These are phyloP conservation scores for Machaerirhynchus nigripectus DNA, from an alignment of 2,113 vertebrate genomes.

Conservation along the genomic window DNA sequence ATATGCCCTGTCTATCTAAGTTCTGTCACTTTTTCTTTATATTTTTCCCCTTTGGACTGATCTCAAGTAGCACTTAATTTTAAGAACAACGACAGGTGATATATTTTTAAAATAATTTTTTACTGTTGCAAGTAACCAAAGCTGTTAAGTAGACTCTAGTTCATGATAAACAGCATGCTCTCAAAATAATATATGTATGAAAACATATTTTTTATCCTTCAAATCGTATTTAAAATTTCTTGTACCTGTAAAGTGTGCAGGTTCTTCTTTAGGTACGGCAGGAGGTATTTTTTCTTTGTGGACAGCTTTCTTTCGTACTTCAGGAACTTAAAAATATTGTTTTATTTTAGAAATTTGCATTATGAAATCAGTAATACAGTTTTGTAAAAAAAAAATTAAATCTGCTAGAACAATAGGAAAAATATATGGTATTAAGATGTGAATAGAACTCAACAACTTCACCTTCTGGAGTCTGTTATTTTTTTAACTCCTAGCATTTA, in stretches of 20 bases:
- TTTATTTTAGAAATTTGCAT: constrained; percentile 25
- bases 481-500: background rate
- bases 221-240: background rate
- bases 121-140: background rate
- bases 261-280: constrained; percentile 6
- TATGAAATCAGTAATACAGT: background rate
- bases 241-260: constrained; percentile 8
- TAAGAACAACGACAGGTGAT: background rate
- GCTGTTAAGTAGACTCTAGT: background rate
- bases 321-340: constrained; percentile 33
- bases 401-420: background rate
- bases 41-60: background rate
- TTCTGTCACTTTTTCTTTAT: background rate
- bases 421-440: background rate
- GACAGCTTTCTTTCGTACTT: constrained; percentile 14
- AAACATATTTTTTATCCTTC: background rate
- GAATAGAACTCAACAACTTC: background rate
- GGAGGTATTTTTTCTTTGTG: background rate
- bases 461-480: background rate
- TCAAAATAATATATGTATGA: background rate
- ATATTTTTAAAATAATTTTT: background rate
- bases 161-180: background rate
- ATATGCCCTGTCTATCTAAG: background rate
- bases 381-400: background rate
- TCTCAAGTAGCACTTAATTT: background rate